Evolutionary conservation across 2,113 vertebrate genomes (phyloP).

Genomic region (Heliornis fulica): DNA sequence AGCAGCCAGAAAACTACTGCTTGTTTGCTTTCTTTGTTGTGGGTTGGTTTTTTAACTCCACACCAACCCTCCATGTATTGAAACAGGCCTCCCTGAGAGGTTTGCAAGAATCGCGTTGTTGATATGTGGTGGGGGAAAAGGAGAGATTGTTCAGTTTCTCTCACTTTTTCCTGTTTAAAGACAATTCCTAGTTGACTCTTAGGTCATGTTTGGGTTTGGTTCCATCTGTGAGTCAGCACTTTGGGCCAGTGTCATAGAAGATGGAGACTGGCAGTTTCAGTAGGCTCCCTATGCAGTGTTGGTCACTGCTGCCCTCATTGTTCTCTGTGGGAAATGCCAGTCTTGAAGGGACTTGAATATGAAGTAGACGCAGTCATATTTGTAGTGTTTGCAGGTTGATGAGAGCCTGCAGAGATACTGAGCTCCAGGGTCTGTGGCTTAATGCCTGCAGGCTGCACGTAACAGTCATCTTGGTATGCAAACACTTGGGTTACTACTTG

Average conservation of each 20-base stretch:
- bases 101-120: background rate
- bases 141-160: background rate
- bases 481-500: background rate
- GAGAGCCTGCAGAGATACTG: background rate
- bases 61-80: background rate
- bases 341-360: background rate
- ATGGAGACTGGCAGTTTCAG: background rate
- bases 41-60: background rate
- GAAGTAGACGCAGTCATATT: background rate
- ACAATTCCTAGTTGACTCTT: background rate
- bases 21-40: background rate
- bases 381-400: fast-evolving
- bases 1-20: background rate
- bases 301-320: background rate
- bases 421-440: background rate
- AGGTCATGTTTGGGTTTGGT: conserved; percentile 13
- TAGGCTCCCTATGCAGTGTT: background rate
- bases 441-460: background rate
- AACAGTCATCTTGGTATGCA: background rate
- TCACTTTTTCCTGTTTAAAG: background rate
- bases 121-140: no score
- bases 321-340: background rate
- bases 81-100: background rate
- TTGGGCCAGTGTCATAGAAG: background rate
- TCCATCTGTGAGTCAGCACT: background rate